phyloP scores from a whole-genome alignment of 2,113 vertebrate genomes.

The Charadrius vociferus region DNA sequence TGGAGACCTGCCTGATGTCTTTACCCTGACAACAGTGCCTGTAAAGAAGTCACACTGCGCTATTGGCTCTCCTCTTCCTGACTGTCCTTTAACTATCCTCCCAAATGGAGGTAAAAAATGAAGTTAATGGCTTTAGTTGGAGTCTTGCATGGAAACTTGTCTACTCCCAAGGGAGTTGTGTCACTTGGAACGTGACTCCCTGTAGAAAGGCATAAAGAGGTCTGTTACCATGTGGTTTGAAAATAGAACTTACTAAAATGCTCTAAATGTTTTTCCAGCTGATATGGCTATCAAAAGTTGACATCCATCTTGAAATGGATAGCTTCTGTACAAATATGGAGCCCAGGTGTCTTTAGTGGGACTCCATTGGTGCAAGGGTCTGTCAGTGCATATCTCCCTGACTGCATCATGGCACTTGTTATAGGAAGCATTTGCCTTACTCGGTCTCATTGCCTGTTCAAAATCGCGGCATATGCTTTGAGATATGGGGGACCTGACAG shows the following conservation, averaged over 20 bases:
- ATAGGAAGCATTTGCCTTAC: background rate
- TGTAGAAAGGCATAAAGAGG: background rate
- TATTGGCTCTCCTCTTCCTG: background rate
- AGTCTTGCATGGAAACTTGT: conserved; percentile 2
- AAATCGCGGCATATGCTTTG: background rate
- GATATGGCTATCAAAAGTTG: background rate
- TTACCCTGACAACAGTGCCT: background rate
- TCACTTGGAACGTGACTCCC: background rate
- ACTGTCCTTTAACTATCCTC: background rate
- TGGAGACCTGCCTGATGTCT: background rate
- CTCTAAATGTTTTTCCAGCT: background rate
- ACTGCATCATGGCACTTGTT: background rate
- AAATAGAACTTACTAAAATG: conserved; percentile 4
- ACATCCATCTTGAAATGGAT: background rate
- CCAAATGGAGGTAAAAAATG: background rate
- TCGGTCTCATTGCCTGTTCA: background rate
- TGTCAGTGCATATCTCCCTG: background rate
- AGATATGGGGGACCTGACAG: background rate
- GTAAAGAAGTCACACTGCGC: background rate
- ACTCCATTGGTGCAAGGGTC: background rate
- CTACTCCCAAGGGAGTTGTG: background rate
- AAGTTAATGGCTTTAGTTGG: background rate
- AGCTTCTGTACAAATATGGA: background rate
- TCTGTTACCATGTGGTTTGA: background rate
- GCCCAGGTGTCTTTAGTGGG: background rate